Evolutionary conservation across 2,888 invertebrate genomes (phyloP).

Genomic region (Diabrotica balteata): DNA sequence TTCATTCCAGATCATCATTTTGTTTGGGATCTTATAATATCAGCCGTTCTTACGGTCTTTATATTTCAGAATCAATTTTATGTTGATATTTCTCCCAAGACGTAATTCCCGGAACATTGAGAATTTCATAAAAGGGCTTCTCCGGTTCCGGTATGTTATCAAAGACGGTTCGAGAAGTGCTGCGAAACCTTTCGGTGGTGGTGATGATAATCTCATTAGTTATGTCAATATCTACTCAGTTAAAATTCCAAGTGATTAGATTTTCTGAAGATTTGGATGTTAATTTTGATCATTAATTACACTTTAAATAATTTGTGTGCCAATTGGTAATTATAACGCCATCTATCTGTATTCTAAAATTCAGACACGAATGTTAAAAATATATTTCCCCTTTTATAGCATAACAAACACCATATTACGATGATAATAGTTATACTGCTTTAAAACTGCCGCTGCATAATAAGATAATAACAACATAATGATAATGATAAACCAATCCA

Average conservation of each 20-base stretch:
- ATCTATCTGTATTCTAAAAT: too few species aligned
- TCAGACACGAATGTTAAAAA: too few species aligned
- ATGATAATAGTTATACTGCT: too few species aligned
- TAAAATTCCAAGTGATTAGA: neutral
- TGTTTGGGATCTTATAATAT: neutral
- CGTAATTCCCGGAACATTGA: constrained; percentile 6
- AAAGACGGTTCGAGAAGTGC: constrained; percentile 3
- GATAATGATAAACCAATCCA: too few species aligned
- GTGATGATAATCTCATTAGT: constrained; percentile 8
- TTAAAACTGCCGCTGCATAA: too few species aligned
- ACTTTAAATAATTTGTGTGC: neutral
- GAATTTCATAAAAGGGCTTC: constrained; percentile 3
- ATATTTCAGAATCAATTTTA: constrained; percentile 1
- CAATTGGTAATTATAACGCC: too few species aligned
- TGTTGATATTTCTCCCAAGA: too few species aligned
- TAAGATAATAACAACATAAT: too few species aligned
- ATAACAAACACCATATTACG: too few species aligned
- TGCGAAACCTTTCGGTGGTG: constrained; percentile 5
- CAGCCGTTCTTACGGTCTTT: too few species aligned
- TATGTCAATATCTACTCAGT: constrained; percentile 1
- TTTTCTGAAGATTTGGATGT: neutral
- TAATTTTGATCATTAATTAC: constrained; percentile 2
- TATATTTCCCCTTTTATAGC: too few species aligned
- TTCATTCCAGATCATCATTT: too few species aligned
- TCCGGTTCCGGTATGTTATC: constrained; percentile 5